Conservation (phyloP, 2,113 vertebrate species). For the Podiceps cristatus region DNA sequence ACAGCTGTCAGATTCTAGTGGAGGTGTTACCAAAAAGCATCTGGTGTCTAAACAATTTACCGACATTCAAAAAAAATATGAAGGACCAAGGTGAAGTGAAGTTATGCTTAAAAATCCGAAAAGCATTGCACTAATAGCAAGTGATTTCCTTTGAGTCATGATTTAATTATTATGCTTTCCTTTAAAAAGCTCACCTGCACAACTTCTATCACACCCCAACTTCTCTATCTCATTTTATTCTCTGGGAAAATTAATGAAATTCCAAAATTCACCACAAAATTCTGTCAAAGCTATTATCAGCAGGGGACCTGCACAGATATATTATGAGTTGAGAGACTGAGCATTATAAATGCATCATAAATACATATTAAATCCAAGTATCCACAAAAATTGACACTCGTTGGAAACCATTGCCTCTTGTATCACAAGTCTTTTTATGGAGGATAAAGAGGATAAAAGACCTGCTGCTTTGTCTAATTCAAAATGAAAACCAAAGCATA, state of each 20-base stretch:
- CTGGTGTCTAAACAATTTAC: not conserved
- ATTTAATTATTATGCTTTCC: not conserved
- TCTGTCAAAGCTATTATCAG: not conserved
- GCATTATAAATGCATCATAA: not conserved
- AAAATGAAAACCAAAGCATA: not conserved
- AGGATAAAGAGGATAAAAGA: not conserved
- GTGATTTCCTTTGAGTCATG: not conserved
- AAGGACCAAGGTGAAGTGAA: not conserved
- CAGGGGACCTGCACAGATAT: not conserved
- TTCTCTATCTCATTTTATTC: not conserved
- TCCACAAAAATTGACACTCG: not conserved
- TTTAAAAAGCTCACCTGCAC: not conserved
- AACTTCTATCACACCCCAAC: accelerated
- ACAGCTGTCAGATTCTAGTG: not conserved
- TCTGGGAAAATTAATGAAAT: not conserved
- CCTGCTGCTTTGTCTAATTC: not conserved
- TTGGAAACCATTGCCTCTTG: not conserved
- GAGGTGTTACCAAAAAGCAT: not conserved
- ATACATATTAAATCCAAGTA: not conserved
- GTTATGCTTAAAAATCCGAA: not conserved
- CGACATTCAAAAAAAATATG: not conserved
- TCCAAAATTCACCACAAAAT: not conserved
- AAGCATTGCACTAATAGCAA: not conserved
- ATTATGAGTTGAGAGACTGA: not conserved
- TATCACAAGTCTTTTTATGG: not conserved